Base-by-base conservation (phyloP, 2,888 invertebrate genomes). In the Yponomeuta plumbellus region DNA sequence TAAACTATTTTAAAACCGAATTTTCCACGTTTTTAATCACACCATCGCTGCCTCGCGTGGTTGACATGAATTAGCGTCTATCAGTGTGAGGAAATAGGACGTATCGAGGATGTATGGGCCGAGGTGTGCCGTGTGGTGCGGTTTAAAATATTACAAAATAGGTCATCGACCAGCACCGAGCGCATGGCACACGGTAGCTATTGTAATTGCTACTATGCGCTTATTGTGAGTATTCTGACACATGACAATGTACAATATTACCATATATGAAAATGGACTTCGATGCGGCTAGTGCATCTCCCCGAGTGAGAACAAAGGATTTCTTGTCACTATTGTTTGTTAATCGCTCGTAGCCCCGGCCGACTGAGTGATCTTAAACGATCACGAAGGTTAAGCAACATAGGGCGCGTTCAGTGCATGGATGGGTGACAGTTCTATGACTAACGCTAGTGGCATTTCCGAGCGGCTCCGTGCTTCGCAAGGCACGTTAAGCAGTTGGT, bases 141-240 rank as follows among this genome's bases (percentile, higher is more conserved):
- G 75, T 74, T 69, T 65, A 66, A 63, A 71, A 70, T 73, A 80
- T 64, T 13, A 64, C 44, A 64, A 62, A 81, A 80, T 83, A 77
- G 85, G 83, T 82, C 85, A 80, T 73, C 79, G 77, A 79, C 75
- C 78, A 80, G 80, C 73, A 76, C 71, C 72, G 72, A 81, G 77
- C 76, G 79, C 75, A 75, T 76, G 59, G 64, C 75, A 76, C 77
- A 78, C 67, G 64, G 78, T 75, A 81, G 75, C 79, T 71, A 88
- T 86, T 85, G 85, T 86, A 79, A 83, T 82, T 76, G 78, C 69
- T 74, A 70, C 34, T 44, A 26, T 69, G 71, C 23, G 59, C 62
- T 74, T 73, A 83, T 83, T 82, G 79, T 82, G 34, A 34, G 34
- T 34, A 8, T 34, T 34, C 34, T 34, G 71, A 72, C 72, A 72